phyloP scores from a whole-genome alignment of 2,888 invertebrate genomes.

The Eupeodes latifasciatus region DNA sequence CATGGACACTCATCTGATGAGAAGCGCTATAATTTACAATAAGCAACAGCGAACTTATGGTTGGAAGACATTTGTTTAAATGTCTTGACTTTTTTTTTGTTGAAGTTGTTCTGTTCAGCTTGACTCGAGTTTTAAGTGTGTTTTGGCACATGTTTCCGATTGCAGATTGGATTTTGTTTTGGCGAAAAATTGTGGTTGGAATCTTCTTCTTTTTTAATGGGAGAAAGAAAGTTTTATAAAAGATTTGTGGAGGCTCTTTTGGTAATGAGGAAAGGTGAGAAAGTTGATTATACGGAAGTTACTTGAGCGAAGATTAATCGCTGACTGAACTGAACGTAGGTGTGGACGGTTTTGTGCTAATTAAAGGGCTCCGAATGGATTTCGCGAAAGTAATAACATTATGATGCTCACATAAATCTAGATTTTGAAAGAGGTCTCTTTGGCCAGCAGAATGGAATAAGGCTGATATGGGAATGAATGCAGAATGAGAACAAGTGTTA shows the following conservation, averaged over 20 bases:
- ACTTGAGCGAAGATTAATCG: constrained; percentile 37
- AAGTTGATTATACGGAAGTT: constrained; percentile 36
- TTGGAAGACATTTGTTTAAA: constrained; percentile 18
- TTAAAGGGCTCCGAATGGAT: constrained; percentile 20
- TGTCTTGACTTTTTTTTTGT: background rate
- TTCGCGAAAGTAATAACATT: constrained; percentile 13
- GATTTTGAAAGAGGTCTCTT: constrained; percentile 17
- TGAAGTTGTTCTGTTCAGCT: background rate
- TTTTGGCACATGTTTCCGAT: constrained; percentile 58
- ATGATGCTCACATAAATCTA: constrained; percentile 33
- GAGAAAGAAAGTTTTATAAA: constrained; percentile 41
- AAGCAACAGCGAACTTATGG: constrained; percentile 48
- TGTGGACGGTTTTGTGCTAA: constrained; percentile 40
- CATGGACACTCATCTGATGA: constrained; percentile 71
- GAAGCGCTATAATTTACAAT: constrained; percentile 73
- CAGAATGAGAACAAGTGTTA: background rate
- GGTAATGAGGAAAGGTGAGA: constrained; percentile 55
- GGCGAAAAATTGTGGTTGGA: background rate
- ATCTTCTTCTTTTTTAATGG: constrained; percentile 30
- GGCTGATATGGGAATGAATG: background rate
- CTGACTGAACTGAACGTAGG: constrained; percentile 29
- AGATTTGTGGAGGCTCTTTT: constrained; percentile 51
- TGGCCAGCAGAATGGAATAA: background rate
- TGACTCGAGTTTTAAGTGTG: constrained; percentile 28
- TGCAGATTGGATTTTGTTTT: constrained; percentile 14